phyloP scores from a whole-genome alignment of 2,888 invertebrate genomes.

The Drosophila melanosoma region DNA sequence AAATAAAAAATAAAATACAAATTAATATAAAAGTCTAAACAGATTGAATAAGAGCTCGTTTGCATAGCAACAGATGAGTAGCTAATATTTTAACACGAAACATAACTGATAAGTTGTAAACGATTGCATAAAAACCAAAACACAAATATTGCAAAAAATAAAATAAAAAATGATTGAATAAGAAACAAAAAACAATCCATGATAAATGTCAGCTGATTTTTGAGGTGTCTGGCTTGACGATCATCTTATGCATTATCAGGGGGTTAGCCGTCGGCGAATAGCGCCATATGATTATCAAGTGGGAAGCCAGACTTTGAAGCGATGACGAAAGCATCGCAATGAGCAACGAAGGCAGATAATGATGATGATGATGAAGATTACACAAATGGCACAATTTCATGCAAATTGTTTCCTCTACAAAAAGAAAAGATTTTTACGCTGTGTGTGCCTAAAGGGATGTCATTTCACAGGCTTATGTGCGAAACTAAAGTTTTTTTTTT shows the following conservation, averaged over 20 bases:
- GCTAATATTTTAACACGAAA: neutral
- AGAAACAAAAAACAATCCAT: constrained; percentile 17
- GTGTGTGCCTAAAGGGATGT: neutral
- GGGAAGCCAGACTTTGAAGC: constrained; percentile 32
- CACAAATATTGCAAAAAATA: constrained; percentile 12
- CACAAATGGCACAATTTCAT: constrained; percentile 30
- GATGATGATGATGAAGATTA: neutral
- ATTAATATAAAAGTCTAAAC: constrained; percentile 49
- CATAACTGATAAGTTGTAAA: neutral
- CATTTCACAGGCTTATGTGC: neutral
- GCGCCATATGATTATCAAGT: constrained; percentile 28
- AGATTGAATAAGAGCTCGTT: constrained; percentile 20
- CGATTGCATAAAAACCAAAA: constrained; percentile 47
- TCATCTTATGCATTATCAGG: constrained; percentile 26
- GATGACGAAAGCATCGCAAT: constrained; percentile 63
- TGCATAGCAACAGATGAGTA: constrained; percentile 62
- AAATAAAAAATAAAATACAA: constrained; percentile 21
- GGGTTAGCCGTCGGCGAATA: constrained; percentile 23
- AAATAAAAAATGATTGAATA: constrained; percentile 9
- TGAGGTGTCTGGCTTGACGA: constrained; percentile 52
- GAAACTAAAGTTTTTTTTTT: neutral
- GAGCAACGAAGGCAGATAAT: constrained; percentile 23
- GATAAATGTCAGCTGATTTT: constrained; percentile 69
- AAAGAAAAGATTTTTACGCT: constrained; percentile 21
- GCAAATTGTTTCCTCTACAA: constrained; percentile 46